Conservation (phyloP, 2,113 vertebrate species). For the Morphnarchus princeps region DNA sequence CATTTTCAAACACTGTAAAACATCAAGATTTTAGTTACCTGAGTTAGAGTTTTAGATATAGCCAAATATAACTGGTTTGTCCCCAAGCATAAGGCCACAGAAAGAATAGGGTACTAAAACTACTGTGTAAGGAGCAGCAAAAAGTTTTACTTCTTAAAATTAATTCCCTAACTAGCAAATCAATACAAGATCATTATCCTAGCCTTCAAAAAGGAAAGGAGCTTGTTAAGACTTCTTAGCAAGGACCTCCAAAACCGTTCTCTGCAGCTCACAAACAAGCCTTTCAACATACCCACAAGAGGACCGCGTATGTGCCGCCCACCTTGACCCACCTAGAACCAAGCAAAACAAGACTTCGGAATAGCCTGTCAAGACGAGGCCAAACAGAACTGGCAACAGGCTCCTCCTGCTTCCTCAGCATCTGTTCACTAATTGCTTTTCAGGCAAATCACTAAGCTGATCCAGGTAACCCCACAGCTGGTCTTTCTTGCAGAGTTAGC, state of each 20-base stretch:
- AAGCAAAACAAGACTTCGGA: neutral
- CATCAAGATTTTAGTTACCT: neutral
- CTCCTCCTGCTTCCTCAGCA: neutral
- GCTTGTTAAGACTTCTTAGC: neutral
- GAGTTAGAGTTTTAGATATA: neutral
- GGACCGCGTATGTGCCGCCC: neutral
- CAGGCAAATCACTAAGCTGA: neutral
- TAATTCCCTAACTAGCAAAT: neutral
- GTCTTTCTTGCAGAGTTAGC: neutral
- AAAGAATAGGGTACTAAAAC: neutral
- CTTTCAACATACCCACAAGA: neutral
- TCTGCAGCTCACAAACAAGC: neutral
- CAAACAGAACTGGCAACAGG: neutral
- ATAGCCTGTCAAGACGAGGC: neutral
- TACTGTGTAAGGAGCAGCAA: neutral
- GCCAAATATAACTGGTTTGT: neutral
- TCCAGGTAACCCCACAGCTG: neutral
- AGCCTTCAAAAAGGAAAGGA: neutral
- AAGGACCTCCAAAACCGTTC: neutral
- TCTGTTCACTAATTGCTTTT: neutral
- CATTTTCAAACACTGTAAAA: neutral
- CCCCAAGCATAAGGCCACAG: neutral
- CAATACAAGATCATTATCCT: neutral
- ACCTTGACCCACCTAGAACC: neutral
- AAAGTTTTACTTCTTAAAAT: neutral